phyloP scores from a whole-genome alignment of 2,888 invertebrate genomes.

The Agrilus mali region DNA sequence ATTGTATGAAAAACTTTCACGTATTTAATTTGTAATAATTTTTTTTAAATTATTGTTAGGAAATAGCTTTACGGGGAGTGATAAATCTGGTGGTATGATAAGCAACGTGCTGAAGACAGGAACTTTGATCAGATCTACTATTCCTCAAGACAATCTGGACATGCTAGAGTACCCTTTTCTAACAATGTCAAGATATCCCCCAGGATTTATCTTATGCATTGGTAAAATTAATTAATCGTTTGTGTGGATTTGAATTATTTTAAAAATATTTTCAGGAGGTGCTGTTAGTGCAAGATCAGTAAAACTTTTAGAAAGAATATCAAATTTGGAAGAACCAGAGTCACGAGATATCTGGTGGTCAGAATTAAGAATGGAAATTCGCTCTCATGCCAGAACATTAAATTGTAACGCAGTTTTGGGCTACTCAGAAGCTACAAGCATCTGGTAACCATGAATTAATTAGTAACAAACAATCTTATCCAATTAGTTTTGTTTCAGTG shows the following conservation, averaged over 20 bases:
- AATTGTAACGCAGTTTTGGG: constrained; percentile 92
- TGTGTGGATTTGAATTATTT: constrained; percentile 3
- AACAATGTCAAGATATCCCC: constrained; percentile 82
- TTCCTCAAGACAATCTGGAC: constrained; percentile 70
- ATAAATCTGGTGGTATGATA: constrained; percentile 45
- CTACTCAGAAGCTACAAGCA: constrained; percentile 83
- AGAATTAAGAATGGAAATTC: constrained; percentile 86
- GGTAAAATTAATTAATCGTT: constrained; percentile 39
- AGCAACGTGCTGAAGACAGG: constrained; percentile 41
- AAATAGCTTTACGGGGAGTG: constrained; percentile 59
- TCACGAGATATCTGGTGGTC: constrained; percentile 95
- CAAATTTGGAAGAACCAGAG: constrained; percentile 80
- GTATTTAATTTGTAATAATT: too few species aligned
- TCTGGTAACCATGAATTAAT: constrained; percentile 51
- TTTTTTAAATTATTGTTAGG: constrained; percentile 37
- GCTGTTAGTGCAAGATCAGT: constrained; percentile 74
- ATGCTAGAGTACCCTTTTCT: constrained; percentile 93
- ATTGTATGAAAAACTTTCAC: too few species aligned
- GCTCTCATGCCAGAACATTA: constrained; percentile 83
- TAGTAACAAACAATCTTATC: constrained; percentile 1
- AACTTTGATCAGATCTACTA: constrained; percentile 46
- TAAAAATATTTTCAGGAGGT: constrained; percentile 43
- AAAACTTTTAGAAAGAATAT: constrained; percentile 68
- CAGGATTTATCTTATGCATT: constrained; percentile 77
- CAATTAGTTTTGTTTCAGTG: constrained; percentile 42